Evolutionary conservation across 2,797 vertebrate species (phyloP).

Genomic region (Lindbergichthys nudifrons): DNA sequence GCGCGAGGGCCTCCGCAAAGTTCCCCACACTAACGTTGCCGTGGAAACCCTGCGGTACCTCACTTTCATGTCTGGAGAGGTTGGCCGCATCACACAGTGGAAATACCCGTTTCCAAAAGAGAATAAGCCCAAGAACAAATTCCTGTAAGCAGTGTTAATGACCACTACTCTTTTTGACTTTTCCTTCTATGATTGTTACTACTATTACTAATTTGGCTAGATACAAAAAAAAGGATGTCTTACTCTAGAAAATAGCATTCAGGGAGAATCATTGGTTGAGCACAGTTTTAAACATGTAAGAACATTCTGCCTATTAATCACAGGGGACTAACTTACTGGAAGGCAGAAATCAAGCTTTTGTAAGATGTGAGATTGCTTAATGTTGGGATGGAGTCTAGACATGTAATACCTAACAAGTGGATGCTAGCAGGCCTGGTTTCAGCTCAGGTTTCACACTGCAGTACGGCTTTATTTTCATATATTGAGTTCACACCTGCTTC

Average conservation of each 20-base stretch:
- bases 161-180: background rate
- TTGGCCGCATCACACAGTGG: conserved; percentile 98
- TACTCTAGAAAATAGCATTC: background rate
- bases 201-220: background rate
- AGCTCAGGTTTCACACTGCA: conserved; percentile 35
- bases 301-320: conserved; percentile 21
- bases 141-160: conserved; percentile 86
- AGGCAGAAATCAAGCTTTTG: conserved; percentile 17
- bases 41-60: conserved; percentile 97
- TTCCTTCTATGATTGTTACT: background rate
- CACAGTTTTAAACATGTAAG: conserved; percentile 24
- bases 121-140: conserved; percentile 94
- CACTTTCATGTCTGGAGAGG: conserved; percentile 97
- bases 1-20: conserved; percentile 92
- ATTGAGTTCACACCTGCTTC: conserved; percentile 42
- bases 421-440: conserved; percentile 18
- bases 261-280: background rate
- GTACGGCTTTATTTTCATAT: conserved; percentile 34
- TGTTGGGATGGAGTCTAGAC: conserved; percentile 29
- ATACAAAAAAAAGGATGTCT: background rate
- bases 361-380: conserved; percentile 37
- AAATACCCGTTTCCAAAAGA: conserved; percentile 97
- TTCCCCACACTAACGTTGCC: conserved; percentile 93
- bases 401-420: conserved; percentile 17
- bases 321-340: background rate